Conservation (phyloP, 2,888 invertebrate genomes). For the Monochamus alternatus region DNA sequence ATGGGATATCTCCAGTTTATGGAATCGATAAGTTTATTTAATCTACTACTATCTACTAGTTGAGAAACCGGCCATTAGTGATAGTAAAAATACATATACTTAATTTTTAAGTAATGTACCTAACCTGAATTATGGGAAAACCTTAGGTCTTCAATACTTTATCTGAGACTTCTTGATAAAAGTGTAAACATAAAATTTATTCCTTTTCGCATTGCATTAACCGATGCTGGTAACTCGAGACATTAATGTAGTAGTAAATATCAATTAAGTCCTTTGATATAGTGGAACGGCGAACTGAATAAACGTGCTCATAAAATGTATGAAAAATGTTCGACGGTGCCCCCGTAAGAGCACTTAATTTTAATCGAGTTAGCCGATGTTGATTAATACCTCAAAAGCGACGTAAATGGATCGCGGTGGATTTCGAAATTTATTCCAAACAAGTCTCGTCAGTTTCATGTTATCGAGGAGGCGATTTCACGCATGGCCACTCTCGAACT, state of each 20-base stretch:
- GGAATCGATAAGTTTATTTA: too few species aligned
- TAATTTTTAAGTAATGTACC: too few species aligned
- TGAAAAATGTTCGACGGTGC: not conserved
- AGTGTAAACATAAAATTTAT: not conserved
- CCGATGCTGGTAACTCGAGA: not conserved
- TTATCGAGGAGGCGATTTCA: slow-evolving; percentile 34
- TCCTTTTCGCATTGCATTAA: not conserved
- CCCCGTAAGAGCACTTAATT: slow-evolving; percentile 16
- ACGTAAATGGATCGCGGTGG: slow-evolving; percentile 13
- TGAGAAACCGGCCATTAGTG: too few species aligned
- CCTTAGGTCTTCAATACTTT: too few species aligned
- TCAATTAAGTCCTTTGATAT: slow-evolving; percentile 14
- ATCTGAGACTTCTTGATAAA: not conserved
- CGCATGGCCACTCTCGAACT: slow-evolving; percentile 22
- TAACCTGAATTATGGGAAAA: too few species aligned
- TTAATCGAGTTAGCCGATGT: slow-evolving; percentile 9
- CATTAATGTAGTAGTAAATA: slow-evolving; percentile 8
- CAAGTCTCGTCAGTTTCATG: slow-evolving; percentile 30
- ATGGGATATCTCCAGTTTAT: too few species aligned
- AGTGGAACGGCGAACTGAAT: not conserved
- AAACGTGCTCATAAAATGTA: slow-evolving; percentile 5
- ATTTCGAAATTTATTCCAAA: slow-evolving; percentile 33
- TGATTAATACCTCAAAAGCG: slow-evolving; percentile 25
- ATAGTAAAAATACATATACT: too few species aligned
- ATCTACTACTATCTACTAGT: too few species aligned